Evolutionary conservation across 2,888 invertebrate genomes (phyloP).

Genomic region (Agrochola circellaris): DNA sequence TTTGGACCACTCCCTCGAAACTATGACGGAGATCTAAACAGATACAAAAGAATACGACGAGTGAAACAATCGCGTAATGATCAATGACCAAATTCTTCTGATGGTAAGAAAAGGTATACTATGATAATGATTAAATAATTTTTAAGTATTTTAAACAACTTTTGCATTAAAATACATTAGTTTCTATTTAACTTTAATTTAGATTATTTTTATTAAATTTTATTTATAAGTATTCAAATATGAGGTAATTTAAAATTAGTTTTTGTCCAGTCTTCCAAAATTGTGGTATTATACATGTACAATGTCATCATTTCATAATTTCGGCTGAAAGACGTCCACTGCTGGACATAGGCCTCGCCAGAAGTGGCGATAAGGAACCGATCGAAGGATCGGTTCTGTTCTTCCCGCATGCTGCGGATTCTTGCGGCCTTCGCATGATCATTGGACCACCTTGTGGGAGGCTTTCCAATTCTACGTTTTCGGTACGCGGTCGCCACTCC

Average conservation of each 20-base stretch:
- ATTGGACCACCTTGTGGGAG: too few species aligned
- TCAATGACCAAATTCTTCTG: conserved; percentile 57
- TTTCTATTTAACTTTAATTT: conserved; percentile 67
- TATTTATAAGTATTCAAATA: conserved; percentile 77
- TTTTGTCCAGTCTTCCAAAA: conserved; percentile 21
- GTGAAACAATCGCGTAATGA: conserved; percentile 74
- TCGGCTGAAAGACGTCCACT: too few species aligned
- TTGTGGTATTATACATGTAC: conserved; percentile 8
- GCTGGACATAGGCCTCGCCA: too few species aligned
- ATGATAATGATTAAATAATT: conserved; percentile 52
- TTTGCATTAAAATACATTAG: conserved; percentile 61
- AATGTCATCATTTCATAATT: not conserved
- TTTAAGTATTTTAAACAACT: conserved; percentile 67
- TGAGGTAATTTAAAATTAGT: conserved; percentile 65
- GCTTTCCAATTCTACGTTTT: too few species aligned
- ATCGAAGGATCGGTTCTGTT: too few species aligned
- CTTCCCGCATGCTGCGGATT: too few species aligned
- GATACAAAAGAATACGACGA: conserved; percentile 85
- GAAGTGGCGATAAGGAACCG: too few species aligned
- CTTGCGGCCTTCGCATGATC: too few species aligned
- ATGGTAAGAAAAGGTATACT: conserved; percentile 45
- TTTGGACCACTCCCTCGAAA: conserved; percentile 80
- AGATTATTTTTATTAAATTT: conserved; percentile 60
- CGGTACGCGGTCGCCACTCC: too few species aligned
- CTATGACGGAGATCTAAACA: conserved; percentile 79